phyloP scores from a whole-genome alignment of 2,888 invertebrate genomes.

The Agrochola macilenta region DNA sequence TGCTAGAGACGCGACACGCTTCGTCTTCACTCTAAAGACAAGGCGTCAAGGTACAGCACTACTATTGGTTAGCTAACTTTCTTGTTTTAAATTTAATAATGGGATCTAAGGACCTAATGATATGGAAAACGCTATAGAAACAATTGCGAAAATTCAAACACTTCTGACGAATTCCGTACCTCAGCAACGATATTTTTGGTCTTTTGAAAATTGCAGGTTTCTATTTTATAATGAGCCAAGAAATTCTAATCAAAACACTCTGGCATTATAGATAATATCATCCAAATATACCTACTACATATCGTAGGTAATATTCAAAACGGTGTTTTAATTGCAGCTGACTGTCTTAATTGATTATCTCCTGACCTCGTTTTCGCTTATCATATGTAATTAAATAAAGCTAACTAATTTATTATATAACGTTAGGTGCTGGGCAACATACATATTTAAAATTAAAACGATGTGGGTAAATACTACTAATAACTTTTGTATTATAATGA shows the following conservation, averaged over 20 bases:
- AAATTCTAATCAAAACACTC: neutral
- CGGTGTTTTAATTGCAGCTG: conserved; percentile 39
- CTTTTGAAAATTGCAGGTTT: neutral
- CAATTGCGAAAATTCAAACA: too few species aligned
- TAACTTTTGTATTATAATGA: neutral
- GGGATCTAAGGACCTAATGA: too few species aligned
- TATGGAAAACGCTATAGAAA: neutral
- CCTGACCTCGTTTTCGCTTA: conserved; percentile 31
- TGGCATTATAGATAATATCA: too few species aligned
- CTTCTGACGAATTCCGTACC: neutral
- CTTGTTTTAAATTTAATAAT: neutral
- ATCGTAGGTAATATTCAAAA: neutral
- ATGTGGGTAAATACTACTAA: neutral
- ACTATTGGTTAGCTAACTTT: conserved; percentile 14
- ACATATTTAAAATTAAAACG: neutral
- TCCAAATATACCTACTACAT: neutral
- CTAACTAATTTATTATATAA: conserved; percentile 20
- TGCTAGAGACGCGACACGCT: conserved; percentile 45
- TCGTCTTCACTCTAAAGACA: conserved; percentile 15
- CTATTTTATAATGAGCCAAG: too few species aligned
- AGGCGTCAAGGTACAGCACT: conserved; percentile 24
- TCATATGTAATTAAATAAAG: conserved; percentile 12
- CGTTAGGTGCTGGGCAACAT: neutral
- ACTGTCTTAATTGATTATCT: conserved; percentile 29
- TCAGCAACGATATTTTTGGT: neutral